phyloP scores from a whole-genome alignment of 2,797 vertebrate species.

The Odontamblyopus rebecca region DNA sequence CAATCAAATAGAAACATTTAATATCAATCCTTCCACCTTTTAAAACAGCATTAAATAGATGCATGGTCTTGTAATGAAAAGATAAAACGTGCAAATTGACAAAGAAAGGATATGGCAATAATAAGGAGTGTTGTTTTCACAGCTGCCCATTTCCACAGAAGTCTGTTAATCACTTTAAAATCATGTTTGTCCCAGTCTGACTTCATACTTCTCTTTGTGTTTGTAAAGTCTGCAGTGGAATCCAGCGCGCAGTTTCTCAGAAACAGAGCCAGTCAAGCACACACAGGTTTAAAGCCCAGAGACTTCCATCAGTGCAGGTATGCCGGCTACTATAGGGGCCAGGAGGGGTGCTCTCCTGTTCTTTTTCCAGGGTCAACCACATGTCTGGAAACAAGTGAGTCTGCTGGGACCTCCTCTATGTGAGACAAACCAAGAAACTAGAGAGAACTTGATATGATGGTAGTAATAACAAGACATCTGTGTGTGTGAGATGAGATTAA shows the following conservation, averaged over 20 bases:
- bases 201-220: slow-evolving; percentile 14
- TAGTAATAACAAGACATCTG: too few species aligned
- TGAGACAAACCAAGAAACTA: not conserved
- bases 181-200: slow-evolving; percentile 28
- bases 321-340: slow-evolving; percentile 1
- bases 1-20: slow-evolving; percentile 79
- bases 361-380: not conserved
- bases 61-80: slow-evolving; percentile 71
- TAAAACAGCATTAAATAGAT: slow-evolving; percentile 66
- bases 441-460: too few species aligned
- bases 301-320: slow-evolving; percentile 43
- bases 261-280: slow-evolving; percentile 38
- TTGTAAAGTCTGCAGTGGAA: slow-evolving; percentile 47
- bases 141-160: slow-evolving; percentile 76
- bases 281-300: slow-evolving; percentile 27
- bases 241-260: slow-evolving; percentile 40
- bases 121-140: slow-evolving; percentile 80
- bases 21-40: slow-evolving; percentile 41
- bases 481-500: too few species aligned
- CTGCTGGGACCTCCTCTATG: not conserved
- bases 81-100: slow-evolving; percentile 80
- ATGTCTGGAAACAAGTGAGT: not conserved
- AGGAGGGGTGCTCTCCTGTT: slow-evolving; percentile 11
- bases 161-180: slow-evolving; percentile 60
- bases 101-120: slow-evolving; percentile 77